Evolutionary conservation across 2,113 vertebrate genomes (phyloP).

Genomic region (Malurus cyaneus): DNA sequence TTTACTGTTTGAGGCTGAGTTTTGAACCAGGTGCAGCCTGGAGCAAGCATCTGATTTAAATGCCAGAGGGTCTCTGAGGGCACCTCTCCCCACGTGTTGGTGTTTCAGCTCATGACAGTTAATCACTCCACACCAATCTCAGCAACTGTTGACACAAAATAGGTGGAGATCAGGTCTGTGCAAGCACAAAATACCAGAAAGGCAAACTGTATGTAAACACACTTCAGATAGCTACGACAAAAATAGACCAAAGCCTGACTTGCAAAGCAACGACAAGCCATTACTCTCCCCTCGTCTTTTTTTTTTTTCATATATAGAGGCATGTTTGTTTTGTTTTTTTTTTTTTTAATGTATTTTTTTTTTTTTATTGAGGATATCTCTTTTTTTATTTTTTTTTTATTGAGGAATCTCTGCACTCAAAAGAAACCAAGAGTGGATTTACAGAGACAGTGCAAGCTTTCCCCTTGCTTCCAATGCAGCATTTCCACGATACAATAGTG

Average conservation of each 20-base stretch:
- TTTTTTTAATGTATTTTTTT: not conserved
- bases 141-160: slow-evolving; percentile 86
- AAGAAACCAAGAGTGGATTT: not conserved
- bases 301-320: not conserved
- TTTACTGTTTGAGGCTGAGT: slow-evolving; percentile 63
- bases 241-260: slow-evolving; percentile 76
- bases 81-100: slow-evolving; percentile 40
- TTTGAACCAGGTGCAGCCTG: slow-evolving; percentile 75
- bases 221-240: slow-evolving; percentile 70
- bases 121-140: slow-evolving; percentile 70
- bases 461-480: not conserved
- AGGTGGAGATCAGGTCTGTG: slow-evolving; percentile 86
- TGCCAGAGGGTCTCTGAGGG: slow-evolving; percentile 64
- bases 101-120: slow-evolving; percentile 33
- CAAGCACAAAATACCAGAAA: slow-evolving; percentile 88
- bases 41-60: slow-evolving; percentile 81
- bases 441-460: not conserved
- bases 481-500: not conserved
- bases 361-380: not conserved
- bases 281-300: not conserved
- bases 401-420: not conserved
- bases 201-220: slow-evolving; percentile 80
- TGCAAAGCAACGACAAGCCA: slow-evolving; percentile 48
- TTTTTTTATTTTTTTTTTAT: no score
- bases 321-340: not conserved